Percentiles rank a stretch among this genome's conserved stretches.
Evolutionary conservation across 1,140 invertebrate species (phyloP).

Genomic region (Nasonia vitripennis): DNA sequence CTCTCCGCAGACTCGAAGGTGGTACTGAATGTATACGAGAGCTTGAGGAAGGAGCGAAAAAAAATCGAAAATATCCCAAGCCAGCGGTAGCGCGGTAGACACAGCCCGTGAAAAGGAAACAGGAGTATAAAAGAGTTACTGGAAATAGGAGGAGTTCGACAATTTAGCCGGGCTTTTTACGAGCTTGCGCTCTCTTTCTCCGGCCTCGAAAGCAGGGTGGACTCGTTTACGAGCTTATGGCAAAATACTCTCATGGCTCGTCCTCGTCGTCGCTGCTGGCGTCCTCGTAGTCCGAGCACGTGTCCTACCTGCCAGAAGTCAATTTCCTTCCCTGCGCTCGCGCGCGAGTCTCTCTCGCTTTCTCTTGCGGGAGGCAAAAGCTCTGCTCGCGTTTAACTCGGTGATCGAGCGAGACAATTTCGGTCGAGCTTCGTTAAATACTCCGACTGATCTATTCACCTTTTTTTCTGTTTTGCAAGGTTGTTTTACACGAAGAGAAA

Average conservation of each 20-base stretch:
- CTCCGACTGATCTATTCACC: neutral
- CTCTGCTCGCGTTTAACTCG: neutral
- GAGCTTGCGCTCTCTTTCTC: neutral
- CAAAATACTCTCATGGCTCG: conserved; percentile 48
- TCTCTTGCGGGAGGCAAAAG: neutral
- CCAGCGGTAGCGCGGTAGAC: neutral
- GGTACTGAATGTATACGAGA: neutral
- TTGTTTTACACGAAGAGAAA: neutral
- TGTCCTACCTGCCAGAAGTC: conserved; percentile 64
- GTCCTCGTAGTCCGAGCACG: conserved; percentile 63
- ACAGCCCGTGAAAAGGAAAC: neutral
- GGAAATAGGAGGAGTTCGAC: conserved; percentile 1
- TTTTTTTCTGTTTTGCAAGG: neutral
- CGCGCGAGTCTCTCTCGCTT: neutral
- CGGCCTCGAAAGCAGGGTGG: neutral
- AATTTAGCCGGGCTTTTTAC: conserved; percentile 13
- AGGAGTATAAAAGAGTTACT: neutral
- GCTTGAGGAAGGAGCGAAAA: neutral
- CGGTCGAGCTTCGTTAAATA: neutral
- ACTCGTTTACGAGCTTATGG: conserved; percentile 60
- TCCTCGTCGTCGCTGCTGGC: neutral
- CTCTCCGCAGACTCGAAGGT: too few species aligned
- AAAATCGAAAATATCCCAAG: too few species aligned
- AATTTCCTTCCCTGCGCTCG: conserved; percentile 60
- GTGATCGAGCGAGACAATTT: neutral